These are phyloP conservation scores for Linyphia triangularis DNA, from an alignment of 2,888 invertebrate genomes.

Conservation along the genomic window DNA sequence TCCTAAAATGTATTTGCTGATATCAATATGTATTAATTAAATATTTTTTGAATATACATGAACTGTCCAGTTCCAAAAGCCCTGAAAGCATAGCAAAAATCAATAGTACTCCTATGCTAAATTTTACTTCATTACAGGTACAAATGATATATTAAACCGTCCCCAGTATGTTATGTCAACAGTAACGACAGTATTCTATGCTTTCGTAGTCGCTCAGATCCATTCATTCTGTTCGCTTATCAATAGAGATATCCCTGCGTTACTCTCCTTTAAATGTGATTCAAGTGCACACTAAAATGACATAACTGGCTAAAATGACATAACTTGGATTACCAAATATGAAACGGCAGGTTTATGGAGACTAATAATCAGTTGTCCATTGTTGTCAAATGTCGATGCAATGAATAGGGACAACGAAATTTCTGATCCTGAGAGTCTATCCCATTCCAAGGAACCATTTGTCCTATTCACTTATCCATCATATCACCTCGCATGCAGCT, in stretches of 20 bases:
- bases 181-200: too few species aligned
- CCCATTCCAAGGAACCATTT: slow-evolving; percentile 51
- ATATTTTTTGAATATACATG: too few species aligned
- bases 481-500: slow-evolving; percentile 49
- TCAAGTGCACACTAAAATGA: not conserved
- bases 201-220: too few species aligned
- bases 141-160: too few species aligned
- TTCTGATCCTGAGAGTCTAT: slow-evolving; percentile 45
- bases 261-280: not conserved
- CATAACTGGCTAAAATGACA: not conserved
- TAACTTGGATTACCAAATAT: not conserved
- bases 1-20: too few species aligned
- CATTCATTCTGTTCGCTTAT: not conserved
- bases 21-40: too few species aligned
- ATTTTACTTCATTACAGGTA: too few species aligned
- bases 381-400: slow-evolving; percentile 21
- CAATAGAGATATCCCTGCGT: not conserved
- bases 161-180: too few species aligned
- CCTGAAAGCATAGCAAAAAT: too few species aligned
- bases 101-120: too few species aligned
- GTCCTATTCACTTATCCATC: slow-evolving; percentile 67
- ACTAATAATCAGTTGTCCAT: slow-evolving; percentile 22
- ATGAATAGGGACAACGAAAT: slow-evolving; percentile 33
- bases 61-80: too few species aligned
- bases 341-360: slow-evolving; percentile 8